phyloP scores from a whole-genome alignment of 2,888 invertebrate species.

The Tenthredo amoena region DNA sequence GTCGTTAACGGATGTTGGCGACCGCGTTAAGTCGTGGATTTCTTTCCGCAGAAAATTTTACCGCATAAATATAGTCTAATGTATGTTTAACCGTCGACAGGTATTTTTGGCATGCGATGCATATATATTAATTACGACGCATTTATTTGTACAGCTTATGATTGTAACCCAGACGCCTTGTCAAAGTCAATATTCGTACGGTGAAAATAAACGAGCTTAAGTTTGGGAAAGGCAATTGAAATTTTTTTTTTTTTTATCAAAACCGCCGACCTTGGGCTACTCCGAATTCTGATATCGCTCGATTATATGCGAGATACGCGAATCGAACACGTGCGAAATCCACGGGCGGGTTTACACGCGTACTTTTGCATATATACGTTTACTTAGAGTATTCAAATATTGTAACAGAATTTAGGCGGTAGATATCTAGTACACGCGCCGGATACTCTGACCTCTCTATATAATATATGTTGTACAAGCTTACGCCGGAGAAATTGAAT shows the following conservation, averaged over 20 bases:
- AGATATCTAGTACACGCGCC: not conserved
- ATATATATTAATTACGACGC: not conserved
- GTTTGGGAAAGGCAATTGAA: not conserved
- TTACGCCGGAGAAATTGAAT: no score
- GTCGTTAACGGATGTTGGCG: no score
- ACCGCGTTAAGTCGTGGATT: no score
- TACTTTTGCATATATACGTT: not conserved
- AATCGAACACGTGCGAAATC: slow-evolving; percentile 6
- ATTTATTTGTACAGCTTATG: not conserved
- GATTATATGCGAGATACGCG: not conserved
- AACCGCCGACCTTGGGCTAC: slow-evolving; percentile 14
- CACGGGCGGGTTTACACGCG: not conserved
- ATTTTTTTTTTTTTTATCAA: not conserved
- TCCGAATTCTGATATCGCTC: slow-evolving; percentile 27
- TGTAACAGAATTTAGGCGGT: not conserved
- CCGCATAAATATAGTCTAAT: no score
- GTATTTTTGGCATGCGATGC: not conserved
- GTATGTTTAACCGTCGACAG: no score
- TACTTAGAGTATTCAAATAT: slow-evolving; percentile 22
- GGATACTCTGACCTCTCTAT: not conserved
- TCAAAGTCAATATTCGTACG: not conserved
- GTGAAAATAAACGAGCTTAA: not conserved
- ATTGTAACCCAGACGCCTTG: no score
- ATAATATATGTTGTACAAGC: not conserved
- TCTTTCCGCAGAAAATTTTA: no score